Evolutionary conservation across 2,888 invertebrate genomes (phyloP), one percentile per base, ranked within the genome.

Genomic region (Scrobipalpa costella): DNA sequence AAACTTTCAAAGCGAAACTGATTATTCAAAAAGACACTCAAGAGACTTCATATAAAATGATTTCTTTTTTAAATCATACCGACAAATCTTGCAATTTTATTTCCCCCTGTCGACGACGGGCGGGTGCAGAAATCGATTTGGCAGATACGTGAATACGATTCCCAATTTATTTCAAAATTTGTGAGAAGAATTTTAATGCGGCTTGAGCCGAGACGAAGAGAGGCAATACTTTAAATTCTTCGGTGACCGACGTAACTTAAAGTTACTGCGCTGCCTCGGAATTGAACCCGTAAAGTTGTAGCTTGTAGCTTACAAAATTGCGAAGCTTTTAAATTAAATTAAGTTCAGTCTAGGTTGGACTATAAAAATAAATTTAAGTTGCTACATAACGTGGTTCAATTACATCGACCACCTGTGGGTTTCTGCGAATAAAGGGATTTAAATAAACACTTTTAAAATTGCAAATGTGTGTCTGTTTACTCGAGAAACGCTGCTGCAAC

Each of bases 61-160:
- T 52, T 52, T 21, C 21, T 27, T 52, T 52, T 5, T 11, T 21
- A 21, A 13, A 52, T 52, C 27, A 33, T 8, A n/a, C 34, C 71
- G 72, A 73, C 65, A 75, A 81, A 77, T 77, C 76, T 79, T 71
- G 67, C 71, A 78, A 71, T 74, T 77, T 73, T 73, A 73, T 74
- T 76, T 74, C 71, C 67, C 70, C 72, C 73, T 52, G 68, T 76
- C 71, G n/a, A 75, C 73, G 74, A 75, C 40, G 44, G 72, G 64
- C 72, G 76, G 74, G 76, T 76, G 80, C 79, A 76, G 77, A 83
- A 84, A 84, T 84, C 83, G 83, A 85, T 84, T 83, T 80, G 73
- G 74, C 76, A 73, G 78, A 76, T 73, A 73, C 79, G 80, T 77
- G 81, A 80, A 83, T 83, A 72, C 78, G 75, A 79, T 79, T 80